phyloP scores from a whole-genome alignment of 2,888 invertebrate genomes.

The Plagodis pulveraria region DNA sequence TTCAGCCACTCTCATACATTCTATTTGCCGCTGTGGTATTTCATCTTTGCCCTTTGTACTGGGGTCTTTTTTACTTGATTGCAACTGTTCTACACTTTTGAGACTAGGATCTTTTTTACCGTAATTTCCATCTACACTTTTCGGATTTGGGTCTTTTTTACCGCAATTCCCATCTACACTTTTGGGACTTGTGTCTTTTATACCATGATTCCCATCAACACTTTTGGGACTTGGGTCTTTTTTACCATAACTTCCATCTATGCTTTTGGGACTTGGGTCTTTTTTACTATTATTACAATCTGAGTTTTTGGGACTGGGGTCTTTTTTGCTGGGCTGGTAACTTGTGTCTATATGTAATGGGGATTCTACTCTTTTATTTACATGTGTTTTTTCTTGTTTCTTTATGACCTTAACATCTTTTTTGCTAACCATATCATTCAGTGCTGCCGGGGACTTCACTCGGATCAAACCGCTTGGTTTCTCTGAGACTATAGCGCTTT shows the following conservation, averaged over 20 bases:
- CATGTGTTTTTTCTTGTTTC: constrained; percentile 46
- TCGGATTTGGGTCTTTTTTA: no score
- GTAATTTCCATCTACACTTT: constrained; percentile 42
- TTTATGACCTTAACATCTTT: constrained; percentile 42
- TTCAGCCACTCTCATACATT: constrained; percentile 66
- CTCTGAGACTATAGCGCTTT: constrained; percentile 40
- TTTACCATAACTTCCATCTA: background rate
- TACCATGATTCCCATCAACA: background rate
- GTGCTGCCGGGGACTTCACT: constrained; percentile 74
- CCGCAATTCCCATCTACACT: constrained; percentile 43
- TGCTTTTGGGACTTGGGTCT: constrained; percentile 22
- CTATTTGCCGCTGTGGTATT: constrained; percentile 66
- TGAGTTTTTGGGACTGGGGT: constrained; percentile 33
- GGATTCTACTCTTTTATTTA: constrained; percentile 49
- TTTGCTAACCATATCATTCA: constrained; percentile 74
- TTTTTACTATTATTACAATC: constrained; percentile 48
- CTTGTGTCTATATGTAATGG: constrained; percentile 70
- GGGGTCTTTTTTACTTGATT: constrained; percentile 13
- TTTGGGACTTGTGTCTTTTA: constrained; percentile 24
- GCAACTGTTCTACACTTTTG: background rate
- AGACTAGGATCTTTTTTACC: no score
- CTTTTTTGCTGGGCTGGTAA: constrained; percentile 51
- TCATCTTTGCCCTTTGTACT: constrained; percentile 63
- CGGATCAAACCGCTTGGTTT: constrained; percentile 56
- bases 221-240: constrained; percentile 21